Evolutionary conservation across 2,797 vertebrate species (phyloP).

Genomic region (Hippocampus kuda): DNA sequence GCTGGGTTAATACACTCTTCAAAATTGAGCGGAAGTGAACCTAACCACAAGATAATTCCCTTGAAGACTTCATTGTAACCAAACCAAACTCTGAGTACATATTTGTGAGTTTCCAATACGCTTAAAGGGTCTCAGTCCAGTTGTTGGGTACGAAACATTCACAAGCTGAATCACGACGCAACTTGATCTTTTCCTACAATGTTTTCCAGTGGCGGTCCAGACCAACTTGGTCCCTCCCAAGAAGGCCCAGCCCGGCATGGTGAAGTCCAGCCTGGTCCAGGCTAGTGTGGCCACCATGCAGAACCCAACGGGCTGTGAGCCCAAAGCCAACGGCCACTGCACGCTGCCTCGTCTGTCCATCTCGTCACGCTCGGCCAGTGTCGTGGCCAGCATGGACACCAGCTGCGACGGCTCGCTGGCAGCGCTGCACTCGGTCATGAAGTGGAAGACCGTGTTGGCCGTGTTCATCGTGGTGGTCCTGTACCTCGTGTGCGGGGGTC

Average conservation of each 20-base stretch:
- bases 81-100: too few species aligned
- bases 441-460: constrained; percentile 93
- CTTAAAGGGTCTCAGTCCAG: not conserved
- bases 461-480: constrained; percentile 89
- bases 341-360: constrained; percentile 73
- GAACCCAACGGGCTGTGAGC: constrained; percentile 72
- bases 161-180: not conserved
- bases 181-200: not conserved
- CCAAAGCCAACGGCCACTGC: constrained; percentile 72
- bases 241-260: constrained; percentile 63
- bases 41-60: too few species aligned
- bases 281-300: constrained; percentile 71
- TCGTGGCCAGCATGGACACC: constrained; percentile 84
- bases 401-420: constrained; percentile 57
- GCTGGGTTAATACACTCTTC: too few species aligned
- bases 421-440: constrained; percentile 87
- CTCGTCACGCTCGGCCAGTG: constrained; percentile 78
- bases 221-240: constrained; percentile 68
- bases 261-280: constrained; percentile 66
- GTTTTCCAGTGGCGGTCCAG: constrained; percentile 69
- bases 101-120: too few species aligned
- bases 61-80: too few species aligned
- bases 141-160: not conserved
- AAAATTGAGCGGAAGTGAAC: too few species aligned
- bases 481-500: constrained; percentile 84